Percentiles rank a stretch among this genome's conserved stretches.
These are phyloP conservation scores for Pipra filicauda DNA, from an alignment of 2,113 vertebrate species.

Conservation along the genomic window DNA sequence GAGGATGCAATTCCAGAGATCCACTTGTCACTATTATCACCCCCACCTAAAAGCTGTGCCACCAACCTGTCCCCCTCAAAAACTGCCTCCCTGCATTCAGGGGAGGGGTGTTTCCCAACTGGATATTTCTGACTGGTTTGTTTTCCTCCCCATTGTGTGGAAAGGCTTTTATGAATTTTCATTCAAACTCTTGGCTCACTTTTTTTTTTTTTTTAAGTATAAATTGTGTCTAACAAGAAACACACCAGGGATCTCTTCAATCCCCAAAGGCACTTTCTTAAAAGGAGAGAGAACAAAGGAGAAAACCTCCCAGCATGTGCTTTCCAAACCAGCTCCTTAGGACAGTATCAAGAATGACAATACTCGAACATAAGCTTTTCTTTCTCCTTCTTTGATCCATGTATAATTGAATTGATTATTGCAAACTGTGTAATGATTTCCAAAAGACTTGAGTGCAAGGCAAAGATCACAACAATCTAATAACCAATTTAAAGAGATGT, in stretches of 20 bases:
- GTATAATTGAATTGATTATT: slow-evolving; percentile 67
- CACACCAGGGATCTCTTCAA: slow-evolving; percentile 73
- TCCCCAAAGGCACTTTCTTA: slow-evolving; percentile 76
- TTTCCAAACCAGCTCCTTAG: slow-evolving; percentile 72
- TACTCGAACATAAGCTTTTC: slow-evolving; percentile 65
- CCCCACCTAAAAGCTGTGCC: not conserved
- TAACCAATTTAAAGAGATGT: slow-evolving; percentile 57
- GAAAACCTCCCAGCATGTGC: slow-evolving; percentile 75
- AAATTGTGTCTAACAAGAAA: slow-evolving; percentile 75
- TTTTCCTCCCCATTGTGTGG: slow-evolving; percentile 44
- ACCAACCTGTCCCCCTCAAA: not conserved
- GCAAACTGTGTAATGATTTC: slow-evolving; percentile 60
- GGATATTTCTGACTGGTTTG: not conserved
- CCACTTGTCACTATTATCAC: not conserved
- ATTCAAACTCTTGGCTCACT: slow-evolving; percentile 56
- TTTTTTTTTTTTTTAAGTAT: slow-evolving; percentile 48
- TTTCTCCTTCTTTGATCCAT: slow-evolving; percentile 51
- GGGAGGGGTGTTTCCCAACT: not conserved
- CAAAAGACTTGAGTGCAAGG: slow-evolving; percentile 46
- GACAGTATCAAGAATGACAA: slow-evolving; percentile 75
- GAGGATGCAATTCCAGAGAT: not conserved
- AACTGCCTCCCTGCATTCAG: not conserved
- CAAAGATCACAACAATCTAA: slow-evolving; percentile 60
- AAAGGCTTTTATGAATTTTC: slow-evolving; percentile 55
- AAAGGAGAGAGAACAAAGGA: slow-evolving; percentile 78